phyloP scores from a whole-genome alignment of 1,140 invertebrate species.

The Tigriopus japonicus region DNA sequence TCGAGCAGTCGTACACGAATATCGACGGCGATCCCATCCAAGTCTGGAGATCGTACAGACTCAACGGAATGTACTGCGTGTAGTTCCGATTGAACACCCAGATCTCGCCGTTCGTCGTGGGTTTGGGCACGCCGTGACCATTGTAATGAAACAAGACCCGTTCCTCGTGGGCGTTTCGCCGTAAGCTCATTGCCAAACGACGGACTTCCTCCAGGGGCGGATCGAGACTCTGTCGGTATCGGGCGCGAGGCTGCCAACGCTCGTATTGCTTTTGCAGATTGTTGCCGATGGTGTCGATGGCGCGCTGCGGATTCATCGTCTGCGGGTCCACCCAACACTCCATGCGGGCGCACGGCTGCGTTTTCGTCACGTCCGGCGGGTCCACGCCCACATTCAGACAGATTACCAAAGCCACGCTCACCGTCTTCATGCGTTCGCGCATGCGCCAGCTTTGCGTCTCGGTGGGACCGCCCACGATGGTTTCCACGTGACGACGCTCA shows the following conservation, averaged over 20 bases:
- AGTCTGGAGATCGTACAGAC: slow-evolving; percentile 89
- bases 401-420: slow-evolving; percentile 92
- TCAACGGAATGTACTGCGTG: slow-evolving; percentile 97
- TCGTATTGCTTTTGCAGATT: slow-evolving; percentile 91
- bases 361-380: slow-evolving; percentile 93
- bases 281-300: slow-evolving; percentile 73
- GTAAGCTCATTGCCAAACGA: slow-evolving; percentile 78
- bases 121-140: slow-evolving; percentile 95
- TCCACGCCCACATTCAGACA: slow-evolving; percentile 98
- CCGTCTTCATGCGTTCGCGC: slow-evolving; percentile 94
- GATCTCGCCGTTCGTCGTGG: slow-evolving; percentile 94
- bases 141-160: slow-evolving; percentile 98
- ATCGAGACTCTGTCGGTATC: slow-evolving; percentile 89
- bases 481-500: slow-evolving; percentile 47
- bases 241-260: slow-evolving; percentile 86
- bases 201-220: slow-evolving; percentile 96
- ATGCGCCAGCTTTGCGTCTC: slow-evolving; percentile 65
- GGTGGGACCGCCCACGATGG: slow-evolving; percentile 48
- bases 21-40: slow-evolving; percentile 99
- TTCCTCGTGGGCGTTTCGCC: slow-evolving; percentile 97
- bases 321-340: slow-evolving; percentile 76
- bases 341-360: slow-evolving; percentile 78
- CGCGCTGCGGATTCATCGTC: slow-evolving; percentile 72
- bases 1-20: slow-evolving; percentile 97
- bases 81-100: slow-evolving; percentile 98